These are phyloP conservation scores for Psilopsiagon aurifrons DNA, from an alignment of 2,113 vertebrate genomes.

Conservation along the genomic window DNA sequence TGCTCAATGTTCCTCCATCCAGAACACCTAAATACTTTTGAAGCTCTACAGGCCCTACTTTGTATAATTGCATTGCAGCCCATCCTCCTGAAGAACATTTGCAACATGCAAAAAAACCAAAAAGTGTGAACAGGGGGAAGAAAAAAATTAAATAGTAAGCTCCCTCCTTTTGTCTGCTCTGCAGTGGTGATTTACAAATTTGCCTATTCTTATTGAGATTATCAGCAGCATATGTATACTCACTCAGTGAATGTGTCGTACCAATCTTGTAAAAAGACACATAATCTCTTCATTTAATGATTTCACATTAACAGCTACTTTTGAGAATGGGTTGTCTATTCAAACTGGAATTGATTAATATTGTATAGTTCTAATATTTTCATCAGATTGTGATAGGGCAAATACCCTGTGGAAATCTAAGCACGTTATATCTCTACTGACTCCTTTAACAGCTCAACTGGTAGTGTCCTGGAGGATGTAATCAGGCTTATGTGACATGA, in stretches of 20 bases:
- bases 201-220: neutral
- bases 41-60: neutral
- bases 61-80: neutral
- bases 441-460: conserved; percentile 19
- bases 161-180: neutral
- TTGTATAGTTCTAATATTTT: neutral
- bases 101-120: neutral
- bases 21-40: neutral
- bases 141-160: neutral
- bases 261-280: neutral
- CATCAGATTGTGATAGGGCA: neutral
- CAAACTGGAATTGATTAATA: conserved; percentile 19
- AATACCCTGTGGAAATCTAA: neutral
- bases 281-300: conserved; percentile 11
- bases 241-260: neutral
- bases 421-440: neutral
- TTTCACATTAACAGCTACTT: neutral
- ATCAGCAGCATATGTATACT: neutral
- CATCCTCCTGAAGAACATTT: neutral
- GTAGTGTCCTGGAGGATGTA: conserved; percentile 14
- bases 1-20: neutral
- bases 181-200: neutral
- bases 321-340: neutral
- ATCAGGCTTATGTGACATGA: conserved; percentile 22
- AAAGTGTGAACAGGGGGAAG: neutral